These are phyloP conservation scores for Alectura lathami DNA, from an alignment of 2,113 vertebrate genomes.

Conservation along the genomic window DNA sequence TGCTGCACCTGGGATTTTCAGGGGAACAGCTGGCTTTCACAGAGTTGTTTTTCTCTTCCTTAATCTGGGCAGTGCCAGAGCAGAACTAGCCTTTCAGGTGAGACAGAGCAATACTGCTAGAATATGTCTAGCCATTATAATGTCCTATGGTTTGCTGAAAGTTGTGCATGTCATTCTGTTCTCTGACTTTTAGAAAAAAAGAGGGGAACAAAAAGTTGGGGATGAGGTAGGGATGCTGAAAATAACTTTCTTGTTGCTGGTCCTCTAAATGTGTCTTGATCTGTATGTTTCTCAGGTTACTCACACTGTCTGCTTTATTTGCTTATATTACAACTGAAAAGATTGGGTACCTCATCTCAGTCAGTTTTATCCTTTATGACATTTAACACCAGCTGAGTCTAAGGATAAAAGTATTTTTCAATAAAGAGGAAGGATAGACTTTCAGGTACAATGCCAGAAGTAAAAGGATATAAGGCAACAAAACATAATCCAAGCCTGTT, in stretches of 20 bases:
- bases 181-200: not conserved
- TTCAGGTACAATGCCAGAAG: not conserved
- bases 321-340: not conserved
- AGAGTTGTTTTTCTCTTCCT: constrained; percentile 1
- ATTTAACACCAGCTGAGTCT: not conserved
- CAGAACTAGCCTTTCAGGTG: not conserved
- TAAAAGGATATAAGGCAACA: not conserved
- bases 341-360: not conserved
- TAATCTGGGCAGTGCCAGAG: not conserved
- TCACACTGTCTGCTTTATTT: not conserved
- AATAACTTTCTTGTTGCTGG: not conserved
- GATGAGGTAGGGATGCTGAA: not conserved
- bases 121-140: not conserved
- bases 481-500: not conserved
- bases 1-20: constrained; percentile 16
- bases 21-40: not conserved
- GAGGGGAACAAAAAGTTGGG: not conserved
- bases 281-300: not conserved
- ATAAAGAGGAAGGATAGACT: not conserved
- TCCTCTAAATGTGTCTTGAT: not conserved
- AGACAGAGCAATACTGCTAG: not conserved
- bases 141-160: not conserved
- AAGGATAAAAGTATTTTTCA: not conserved
- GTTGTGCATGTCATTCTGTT: not conserved
- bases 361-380: not conserved